These are phyloP conservation scores for Chlorodrepanis virens DNA, from an alignment of 2,113 vertebrate species.

Conservation along the genomic window DNA sequence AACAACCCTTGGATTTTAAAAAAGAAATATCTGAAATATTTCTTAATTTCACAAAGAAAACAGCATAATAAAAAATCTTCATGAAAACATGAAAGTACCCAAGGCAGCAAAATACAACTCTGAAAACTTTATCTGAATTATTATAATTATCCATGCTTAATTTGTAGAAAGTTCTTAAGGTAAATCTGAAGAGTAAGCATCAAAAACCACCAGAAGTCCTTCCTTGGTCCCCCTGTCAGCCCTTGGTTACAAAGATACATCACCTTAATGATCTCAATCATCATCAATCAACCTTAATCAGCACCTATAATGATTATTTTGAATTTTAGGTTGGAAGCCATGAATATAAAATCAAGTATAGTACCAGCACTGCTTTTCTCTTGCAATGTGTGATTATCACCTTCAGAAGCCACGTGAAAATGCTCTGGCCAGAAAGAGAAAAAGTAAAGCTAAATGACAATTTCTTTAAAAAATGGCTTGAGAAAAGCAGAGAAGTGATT, in stretches of 20 bases:
- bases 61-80: not conserved
- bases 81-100: not conserved
- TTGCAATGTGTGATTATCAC: not conserved
- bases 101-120: not conserved
- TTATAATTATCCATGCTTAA: not conserved
- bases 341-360: not conserved
- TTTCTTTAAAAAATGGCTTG: not conserved
- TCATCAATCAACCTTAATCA: not conserved
- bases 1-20: not conserved
- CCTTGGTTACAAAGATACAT: not conserved
- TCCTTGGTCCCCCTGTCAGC: not conserved
- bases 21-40: not conserved
- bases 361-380: not conserved
- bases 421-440: not conserved
- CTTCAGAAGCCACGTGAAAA: not conserved
- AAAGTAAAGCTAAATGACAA: not conserved
- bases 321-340: not conserved
- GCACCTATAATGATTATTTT: not conserved
- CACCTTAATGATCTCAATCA: not conserved
- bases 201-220: not conserved
- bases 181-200: not conserved
- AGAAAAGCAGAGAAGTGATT: not conserved
- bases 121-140: not conserved
- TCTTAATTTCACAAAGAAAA: not conserved
- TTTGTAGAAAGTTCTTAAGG: not conserved